phyloP scores from a whole-genome alignment of 2,888 invertebrate genomes.

The Limnephilus lunatus region DNA sequence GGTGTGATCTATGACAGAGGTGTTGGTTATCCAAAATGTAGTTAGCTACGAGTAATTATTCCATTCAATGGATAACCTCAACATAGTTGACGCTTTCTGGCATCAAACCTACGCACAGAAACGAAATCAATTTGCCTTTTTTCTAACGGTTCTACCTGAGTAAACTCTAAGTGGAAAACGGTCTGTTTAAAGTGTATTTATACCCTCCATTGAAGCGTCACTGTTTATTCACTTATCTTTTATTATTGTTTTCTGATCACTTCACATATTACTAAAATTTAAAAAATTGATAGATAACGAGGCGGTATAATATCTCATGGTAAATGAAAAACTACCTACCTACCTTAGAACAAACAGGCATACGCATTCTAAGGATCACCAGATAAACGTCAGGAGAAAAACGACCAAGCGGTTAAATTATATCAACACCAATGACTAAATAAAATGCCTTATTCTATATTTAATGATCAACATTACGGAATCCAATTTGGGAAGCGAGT shows the following conservation, averaged over 20 bases:
- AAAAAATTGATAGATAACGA: neutral
- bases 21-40: too few species aligned
- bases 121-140: neutral
- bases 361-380: too few species aligned
- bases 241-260: neutral
- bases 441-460: too few species aligned
- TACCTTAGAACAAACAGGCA: neutral
- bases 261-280: neutral
- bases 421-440: too few species aligned
- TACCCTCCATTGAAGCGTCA: conserved; percentile 23
- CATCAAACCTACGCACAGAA: neutral
- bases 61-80: neutral
- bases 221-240: neutral
- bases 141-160: neutral
- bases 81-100: neutral
- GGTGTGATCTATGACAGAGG: too few species aligned
- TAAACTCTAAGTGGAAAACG: neutral
- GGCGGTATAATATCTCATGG: neutral
- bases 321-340: neutral
- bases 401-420: too few species aligned
- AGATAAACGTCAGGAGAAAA: too few species aligned
- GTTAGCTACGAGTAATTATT: too few species aligned
- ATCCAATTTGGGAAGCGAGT: too few species aligned
- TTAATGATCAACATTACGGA: too few species aligned
- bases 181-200: conserved; percentile 13